Conservation (phyloP, 2,797 vertebrate genomes). For the Tragopan temminckii region DNA sequence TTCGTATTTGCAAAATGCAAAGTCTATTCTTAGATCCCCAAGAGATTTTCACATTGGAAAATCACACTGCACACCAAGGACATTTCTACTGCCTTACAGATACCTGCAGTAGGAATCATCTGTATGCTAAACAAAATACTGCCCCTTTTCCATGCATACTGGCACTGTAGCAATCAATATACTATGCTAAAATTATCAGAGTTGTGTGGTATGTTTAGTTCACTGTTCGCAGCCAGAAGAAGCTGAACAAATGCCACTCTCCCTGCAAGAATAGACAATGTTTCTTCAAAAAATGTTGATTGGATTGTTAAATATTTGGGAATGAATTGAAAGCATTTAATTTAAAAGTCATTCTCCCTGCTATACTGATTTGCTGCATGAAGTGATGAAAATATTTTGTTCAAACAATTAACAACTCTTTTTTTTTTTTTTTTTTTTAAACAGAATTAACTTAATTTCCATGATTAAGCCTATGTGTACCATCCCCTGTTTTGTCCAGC, state of each 20-base stretch:
- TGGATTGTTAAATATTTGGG: constrained; percentile 24
- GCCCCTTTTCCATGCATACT: not conserved
- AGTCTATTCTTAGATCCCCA: not conserved
- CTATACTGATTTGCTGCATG: not conserved
- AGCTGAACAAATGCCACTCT: not conserved
- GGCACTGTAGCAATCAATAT: constrained; percentile 45
- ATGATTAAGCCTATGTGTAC: not conserved
- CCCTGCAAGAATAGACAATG: not conserved
- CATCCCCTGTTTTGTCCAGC: not conserved
- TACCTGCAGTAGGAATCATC: not conserved
- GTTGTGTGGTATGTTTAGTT: constrained; percentile 47
- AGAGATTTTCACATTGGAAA: constrained; percentile 4
- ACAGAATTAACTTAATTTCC: constrained; percentile 5
- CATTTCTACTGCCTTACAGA: not conserved
- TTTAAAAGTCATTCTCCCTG: not conserved
- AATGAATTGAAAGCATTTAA: constrained; percentile 16
- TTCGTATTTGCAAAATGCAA: not conserved
- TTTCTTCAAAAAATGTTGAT: constrained; percentile 25
- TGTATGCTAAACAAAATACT: constrained; percentile 42
- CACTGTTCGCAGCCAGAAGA: constrained; percentile 17
- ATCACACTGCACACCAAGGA: not conserved
- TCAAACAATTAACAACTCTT: not conserved
- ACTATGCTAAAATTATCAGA: constrained; percentile 38
- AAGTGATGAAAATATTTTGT: not conserved
- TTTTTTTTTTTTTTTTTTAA: constrained; percentile 39